Evolutionary conservation across 2,888 invertebrate genomes (phyloP), one percentile per base, ranked within the genome.

Genomic region (Synergus umbraculus): DNA sequence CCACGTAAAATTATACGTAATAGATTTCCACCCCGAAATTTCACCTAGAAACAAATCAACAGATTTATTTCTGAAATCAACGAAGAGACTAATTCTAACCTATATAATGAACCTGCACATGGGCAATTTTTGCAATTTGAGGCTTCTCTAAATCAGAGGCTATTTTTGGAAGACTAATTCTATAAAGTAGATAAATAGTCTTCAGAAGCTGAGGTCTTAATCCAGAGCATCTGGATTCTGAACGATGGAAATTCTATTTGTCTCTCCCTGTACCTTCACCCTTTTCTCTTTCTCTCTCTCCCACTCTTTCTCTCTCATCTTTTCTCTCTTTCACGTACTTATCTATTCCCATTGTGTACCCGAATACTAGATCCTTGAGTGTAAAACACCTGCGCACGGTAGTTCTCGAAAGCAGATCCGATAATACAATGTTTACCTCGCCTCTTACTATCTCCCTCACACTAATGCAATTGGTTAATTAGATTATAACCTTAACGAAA

Each of bases 401-500:
- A 69, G 69, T 69, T 69, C 69, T 69, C 69, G 22, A 29, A 2
- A 37, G 37, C 49, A 49, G 69, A 69, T 49, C 29, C 69, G 69
- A 69, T 69, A 69, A 49, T 69, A 69, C 69, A 69, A 69, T 69
- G 69, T 69, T 69, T 69, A 69, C 69, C 49, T 49, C 29, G 69
- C 29, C 49, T 49, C 69, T 69, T 69, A 49, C 49, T 49, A 18
- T 22, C 15, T 29, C 69, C 49, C 9, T 15, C 13, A 49, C 49
- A 29, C 69, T 69, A 69, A 49, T 69, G 69, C 69, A 69, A 69
- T 69, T 69, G 69, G 69, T 69, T 69, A 69, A 69, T 69, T 69
- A 69, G 46, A 29, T 29, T 29, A 69, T 67, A 67, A 46, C 29
- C 4, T 43, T 67, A 22, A 46, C 29, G 3, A 69, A 69, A 69